Percentiles rank a stretch among this genome's conserved stretches.
These are phyloP conservation scores for Thunnus thynnus DNA, from an alignment of 2,113 vertebrate genomes.

Conservation along the genomic window DNA sequence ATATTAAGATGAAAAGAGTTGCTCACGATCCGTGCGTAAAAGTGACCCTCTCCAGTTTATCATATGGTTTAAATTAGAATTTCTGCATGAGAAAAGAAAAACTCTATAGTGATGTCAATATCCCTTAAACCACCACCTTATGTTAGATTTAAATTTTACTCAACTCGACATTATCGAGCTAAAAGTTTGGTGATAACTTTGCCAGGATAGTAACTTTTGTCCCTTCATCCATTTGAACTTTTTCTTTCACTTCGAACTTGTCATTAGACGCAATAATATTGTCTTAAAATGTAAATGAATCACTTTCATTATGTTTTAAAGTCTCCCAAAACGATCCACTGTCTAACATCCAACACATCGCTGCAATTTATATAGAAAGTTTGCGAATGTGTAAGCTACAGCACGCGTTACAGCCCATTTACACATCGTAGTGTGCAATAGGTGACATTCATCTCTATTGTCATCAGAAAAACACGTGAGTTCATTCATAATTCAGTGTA, in stretches of 20 bases:
- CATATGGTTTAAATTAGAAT: not conserved
- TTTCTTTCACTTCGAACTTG: conserved; percentile 13
- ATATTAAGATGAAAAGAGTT: conserved; percentile 18
- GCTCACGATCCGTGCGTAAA: conserved; percentile 52
- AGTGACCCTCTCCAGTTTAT: conserved; percentile 17
- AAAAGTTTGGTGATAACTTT: conserved; percentile 72
- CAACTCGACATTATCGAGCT: not conserved
- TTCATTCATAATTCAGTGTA: conserved; percentile 89
- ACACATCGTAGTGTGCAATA: conserved; percentile 65
- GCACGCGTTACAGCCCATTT: conserved; percentile 61
- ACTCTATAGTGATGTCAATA: not conserved
- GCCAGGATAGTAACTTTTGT: conserved; percentile 41
- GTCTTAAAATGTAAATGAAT: conserved; percentile 16
- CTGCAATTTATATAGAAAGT: conserved; percentile 36
- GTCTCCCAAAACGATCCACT: no score
- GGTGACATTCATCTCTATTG: conserved; percentile 82
- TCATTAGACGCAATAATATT: conserved; percentile 1
- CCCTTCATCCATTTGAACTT: conserved; percentile 42
- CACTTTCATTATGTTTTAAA: conserved; percentile 14
- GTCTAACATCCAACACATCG: not conserved
- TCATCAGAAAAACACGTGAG: conserved; percentile 86
- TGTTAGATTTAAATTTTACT: not conserved
- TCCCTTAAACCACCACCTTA: not conserved
- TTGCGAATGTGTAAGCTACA: conserved; percentile 28
- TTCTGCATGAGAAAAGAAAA: not conserved